Conservation (phyloP, 1,140 invertebrate species). For the Elymnias hypermnestra region DNA sequence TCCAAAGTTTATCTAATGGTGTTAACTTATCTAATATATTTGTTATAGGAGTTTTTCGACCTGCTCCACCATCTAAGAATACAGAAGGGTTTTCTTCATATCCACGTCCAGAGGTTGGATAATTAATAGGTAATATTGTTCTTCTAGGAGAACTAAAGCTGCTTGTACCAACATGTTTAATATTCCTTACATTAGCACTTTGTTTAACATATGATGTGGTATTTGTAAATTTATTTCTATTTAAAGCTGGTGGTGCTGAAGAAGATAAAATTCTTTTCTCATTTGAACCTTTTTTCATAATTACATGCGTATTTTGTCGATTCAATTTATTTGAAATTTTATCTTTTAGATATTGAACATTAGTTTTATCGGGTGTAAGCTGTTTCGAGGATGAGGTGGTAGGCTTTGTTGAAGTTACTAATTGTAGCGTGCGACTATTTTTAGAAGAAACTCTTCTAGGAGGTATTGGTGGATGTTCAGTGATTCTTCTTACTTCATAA, state of each 20-base stretch:
- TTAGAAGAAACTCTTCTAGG: constrained; percentile 84
- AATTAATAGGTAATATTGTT: constrained; percentile 65
- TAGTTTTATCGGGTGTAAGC: constrained; percentile 44
- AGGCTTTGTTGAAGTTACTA: constrained; percentile 77
- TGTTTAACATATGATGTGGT: constrained; percentile 17
- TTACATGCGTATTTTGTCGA: constrained; percentile 67
- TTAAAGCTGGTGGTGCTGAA: constrained; percentile 51
- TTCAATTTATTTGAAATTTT: constrained; percentile 77
- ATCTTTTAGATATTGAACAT: constrained; percentile 77
- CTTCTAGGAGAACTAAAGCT: constrained; percentile 68
- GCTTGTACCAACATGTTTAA: constrained; percentile 49
- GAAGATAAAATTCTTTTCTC: constrained; percentile 55
- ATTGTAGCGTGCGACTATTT: constrained; percentile 81
- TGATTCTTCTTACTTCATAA: constrained; percentile 24
- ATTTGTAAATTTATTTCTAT: constrained; percentile 37
- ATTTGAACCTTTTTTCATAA: constrained; percentile 52
- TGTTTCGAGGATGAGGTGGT: constrained; percentile 32
- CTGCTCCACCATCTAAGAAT: constrained; percentile 66
- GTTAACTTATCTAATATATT: constrained; percentile 71
- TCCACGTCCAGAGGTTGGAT: constrained; percentile 44
- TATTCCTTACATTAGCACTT: constrained; percentile 30
- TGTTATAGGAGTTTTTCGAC: constrained; percentile 67
- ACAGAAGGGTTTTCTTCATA: constrained; percentile 39
- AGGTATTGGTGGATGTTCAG: constrained; percentile 78
- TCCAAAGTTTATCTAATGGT: constrained; percentile 69